Conservation (phyloP, 2,113 vertebrate species). For the Brachypodius melanocephalos region DNA sequence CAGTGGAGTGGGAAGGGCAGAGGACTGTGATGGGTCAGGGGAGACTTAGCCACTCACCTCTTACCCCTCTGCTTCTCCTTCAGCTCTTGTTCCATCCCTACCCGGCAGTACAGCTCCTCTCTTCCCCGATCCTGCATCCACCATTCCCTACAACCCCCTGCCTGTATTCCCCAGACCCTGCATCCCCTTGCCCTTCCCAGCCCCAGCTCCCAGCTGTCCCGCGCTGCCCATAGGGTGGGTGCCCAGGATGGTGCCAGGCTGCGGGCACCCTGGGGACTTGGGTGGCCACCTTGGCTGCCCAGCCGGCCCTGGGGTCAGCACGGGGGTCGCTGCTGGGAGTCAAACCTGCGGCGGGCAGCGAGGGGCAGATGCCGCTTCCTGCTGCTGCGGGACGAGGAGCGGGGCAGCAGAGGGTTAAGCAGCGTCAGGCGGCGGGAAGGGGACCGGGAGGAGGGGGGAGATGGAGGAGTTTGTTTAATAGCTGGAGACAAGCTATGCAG, state of each 20-base stretch:
- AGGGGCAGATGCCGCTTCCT: background rate
- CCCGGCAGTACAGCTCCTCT: background rate
- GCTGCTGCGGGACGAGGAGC: background rate
- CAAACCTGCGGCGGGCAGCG: background rate
- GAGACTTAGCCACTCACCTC: background rate
- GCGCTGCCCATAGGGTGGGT: rapidly evolving
- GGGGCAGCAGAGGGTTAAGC: slow-evolving; percentile 50
- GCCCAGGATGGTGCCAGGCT: background rate
- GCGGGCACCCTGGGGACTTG: background rate
- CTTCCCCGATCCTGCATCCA: background rate
- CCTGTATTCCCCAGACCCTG: no score
- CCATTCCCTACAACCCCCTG: background rate
- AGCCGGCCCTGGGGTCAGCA: rapidly evolving
- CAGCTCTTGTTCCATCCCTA: background rate
- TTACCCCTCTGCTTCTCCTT: background rate
- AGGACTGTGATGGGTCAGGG: background rate
- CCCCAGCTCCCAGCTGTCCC: background rate
- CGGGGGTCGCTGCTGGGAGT: background rate
- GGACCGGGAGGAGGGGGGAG: background rate
- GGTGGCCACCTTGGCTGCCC: background rate
- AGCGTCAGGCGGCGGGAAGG: slow-evolving; percentile 7
- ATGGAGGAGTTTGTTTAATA: slow-evolving; percentile 53
- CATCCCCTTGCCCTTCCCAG: background rate
- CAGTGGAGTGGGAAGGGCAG: background rate
- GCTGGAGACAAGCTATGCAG: slow-evolving; percentile 59